Evolutionary conservation across 2,888 invertebrate genomes (phyloP), one percentile per base, ranked within the genome.

Genomic region (Xestia rhomboidea): DNA sequence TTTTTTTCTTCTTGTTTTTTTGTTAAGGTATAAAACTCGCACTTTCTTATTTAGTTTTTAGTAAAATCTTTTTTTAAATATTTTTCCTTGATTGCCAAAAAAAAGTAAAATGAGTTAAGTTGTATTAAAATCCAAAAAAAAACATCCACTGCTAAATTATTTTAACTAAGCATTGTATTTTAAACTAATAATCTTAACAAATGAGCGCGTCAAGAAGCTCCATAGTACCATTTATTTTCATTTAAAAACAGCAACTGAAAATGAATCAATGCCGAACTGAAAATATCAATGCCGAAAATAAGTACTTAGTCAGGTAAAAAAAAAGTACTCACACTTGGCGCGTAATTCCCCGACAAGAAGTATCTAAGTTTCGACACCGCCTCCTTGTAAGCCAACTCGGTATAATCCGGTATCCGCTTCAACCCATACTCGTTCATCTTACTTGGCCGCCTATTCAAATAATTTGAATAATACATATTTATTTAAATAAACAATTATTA

Each of bases 361-460:
- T 98, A 97, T 92, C 98, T 97, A 70, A 99, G 94, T 81, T 98
- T 98, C 0, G 98, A 98, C 8, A 98, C 98, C 24, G 98, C 98
- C 93, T 98, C 98, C 87, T 98, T 98, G 91, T 99, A 98, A 11
- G 98, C 98, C 88, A 98, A 97, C 92, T 98, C 98, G 0, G 98
- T 98, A 89, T 98, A 98, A 94, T 98, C 98, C 71, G 98, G 97
- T 68, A 97, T 97, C 88, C 97, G 97, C 91, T 97, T 97, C 88
- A 96, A 88, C 10, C 97, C 97, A 93, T 96, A 97, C 6, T 97
- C 97, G 72, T 91, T 94, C 94, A 96, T 94, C 88, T 96, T 97
- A 38, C 91, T 91, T n/a, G 96, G 96, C 77, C 96, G 90, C 91
- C 96, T 96, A 89, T 91, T 94, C 79, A 93, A 91, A 91, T 93